These are phyloP conservation scores for Percopsis omiscomaycus DNA, from an alignment of 2,797 vertebrate species.

Conservation along the genomic window DNA sequence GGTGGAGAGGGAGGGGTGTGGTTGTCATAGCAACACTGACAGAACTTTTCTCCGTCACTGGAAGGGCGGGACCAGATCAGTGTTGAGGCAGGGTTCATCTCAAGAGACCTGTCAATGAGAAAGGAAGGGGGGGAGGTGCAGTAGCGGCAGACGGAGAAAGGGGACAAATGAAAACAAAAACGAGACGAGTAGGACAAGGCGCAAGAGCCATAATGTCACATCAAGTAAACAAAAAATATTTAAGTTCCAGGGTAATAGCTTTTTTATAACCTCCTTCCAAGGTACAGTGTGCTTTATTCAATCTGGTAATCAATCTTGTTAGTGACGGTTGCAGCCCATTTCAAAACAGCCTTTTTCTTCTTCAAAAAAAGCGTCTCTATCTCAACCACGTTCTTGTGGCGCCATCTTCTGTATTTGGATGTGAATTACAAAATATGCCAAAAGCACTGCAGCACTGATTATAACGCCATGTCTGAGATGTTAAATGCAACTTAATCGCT, in stretches of 20 bases:
- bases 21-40: slow-evolving; percentile 67
- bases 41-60: slow-evolving; percentile 48
- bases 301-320: not conserved
- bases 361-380: not conserved
- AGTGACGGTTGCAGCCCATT: too few relatives aligned
- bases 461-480: not conserved
- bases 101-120: slow-evolving; percentile 32
- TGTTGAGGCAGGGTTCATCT: slow-evolving; percentile 31
- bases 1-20: slow-evolving; percentile 38
- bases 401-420: slow-evolving; percentile 46
- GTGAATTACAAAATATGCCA: slow-evolving; percentile 29
- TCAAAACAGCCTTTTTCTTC: too few relatives aligned
- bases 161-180: not conserved
- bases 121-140: not conserved
- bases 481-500: not conserved
- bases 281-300: not conserved
- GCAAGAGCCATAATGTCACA: not conserved
- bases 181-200: not conserved
- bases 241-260: too few relatives aligned
- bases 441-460: not conserved
- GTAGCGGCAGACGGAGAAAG: slow-evolving; percentile 8
- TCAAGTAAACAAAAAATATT: not conserved
- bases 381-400: slow-evolving; percentile 2
- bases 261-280: too few relatives aligned
- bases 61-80: slow-evolving; percentile 26